phyloP scores from a whole-genome alignment of 2,113 vertebrate species.

The Vulpes vulpes region DNA sequence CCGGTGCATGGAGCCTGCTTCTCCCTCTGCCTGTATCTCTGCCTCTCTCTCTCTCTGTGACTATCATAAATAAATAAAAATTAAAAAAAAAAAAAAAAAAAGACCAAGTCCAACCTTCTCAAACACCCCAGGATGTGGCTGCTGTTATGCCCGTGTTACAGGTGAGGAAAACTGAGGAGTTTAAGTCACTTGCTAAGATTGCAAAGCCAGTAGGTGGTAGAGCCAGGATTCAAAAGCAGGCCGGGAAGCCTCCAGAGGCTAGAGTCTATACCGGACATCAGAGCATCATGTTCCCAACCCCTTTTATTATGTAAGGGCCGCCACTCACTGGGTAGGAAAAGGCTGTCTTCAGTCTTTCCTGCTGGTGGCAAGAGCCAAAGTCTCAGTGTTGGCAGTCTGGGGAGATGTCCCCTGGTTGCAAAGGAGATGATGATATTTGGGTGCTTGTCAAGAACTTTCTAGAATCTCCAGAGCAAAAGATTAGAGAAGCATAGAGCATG shows the following conservation, averaged over 20 bases:
- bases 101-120: not conserved
- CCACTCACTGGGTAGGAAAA: not conserved
- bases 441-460: not conserved
- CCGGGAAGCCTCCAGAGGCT: not conserved
- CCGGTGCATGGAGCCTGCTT: too few relatives aligned
- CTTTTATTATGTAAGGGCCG: not conserved
- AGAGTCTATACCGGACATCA: not conserved
- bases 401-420: not conserved
- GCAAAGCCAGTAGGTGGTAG: not conserved
- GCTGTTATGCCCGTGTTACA: not conserved
- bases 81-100: too few relatives aligned
- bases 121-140: not conserved
- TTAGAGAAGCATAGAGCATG: not conserved
- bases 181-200: not conserved
- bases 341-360: not conserved
- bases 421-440: not conserved
- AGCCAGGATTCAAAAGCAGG: not conserved
- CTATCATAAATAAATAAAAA: too few relatives aligned
- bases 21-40: too few relatives aligned
- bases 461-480: not conserved
- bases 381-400: not conserved
- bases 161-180: conserved; percentile 21
- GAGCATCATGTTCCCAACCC: not conserved
- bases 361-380: not conserved
- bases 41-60: too few relatives aligned